These are phyloP conservation scores for Tetragnatha montana DNA, from an alignment of 2,888 invertebrate genomes.

Conservation along the genomic window DNA sequence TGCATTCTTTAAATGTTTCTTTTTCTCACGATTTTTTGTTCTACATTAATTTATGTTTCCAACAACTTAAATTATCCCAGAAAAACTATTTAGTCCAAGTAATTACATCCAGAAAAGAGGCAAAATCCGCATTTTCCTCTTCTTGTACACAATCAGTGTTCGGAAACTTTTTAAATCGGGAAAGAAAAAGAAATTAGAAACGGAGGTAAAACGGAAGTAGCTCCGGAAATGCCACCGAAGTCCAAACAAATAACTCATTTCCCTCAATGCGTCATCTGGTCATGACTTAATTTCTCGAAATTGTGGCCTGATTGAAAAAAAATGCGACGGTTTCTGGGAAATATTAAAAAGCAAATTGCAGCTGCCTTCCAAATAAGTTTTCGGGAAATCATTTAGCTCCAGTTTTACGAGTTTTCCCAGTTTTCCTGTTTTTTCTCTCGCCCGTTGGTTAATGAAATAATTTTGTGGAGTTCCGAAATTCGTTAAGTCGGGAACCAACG, in stretches of 20 bases:
- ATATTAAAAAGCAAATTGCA: neutral
- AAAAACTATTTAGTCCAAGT: too few species aligned
- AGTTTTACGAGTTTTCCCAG: neutral
- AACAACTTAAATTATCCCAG: too few species aligned
- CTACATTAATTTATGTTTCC: too few species aligned
- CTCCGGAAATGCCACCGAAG: neutral
- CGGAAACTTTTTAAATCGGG: neutral
- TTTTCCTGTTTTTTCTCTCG: neutral
- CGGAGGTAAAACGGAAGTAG: neutral
- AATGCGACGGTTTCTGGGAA: neutral
- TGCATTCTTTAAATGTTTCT: too few species aligned
- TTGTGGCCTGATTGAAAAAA: neutral
- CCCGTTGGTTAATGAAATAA: neutral
- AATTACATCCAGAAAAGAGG: too few species aligned
- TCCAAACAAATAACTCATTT: neutral
- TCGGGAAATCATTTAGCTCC: neutral
- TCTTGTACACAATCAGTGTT: neutral
- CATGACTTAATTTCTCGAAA: neutral
- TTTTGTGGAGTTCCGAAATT: too few species aligned
- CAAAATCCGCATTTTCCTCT: too few species aligned
- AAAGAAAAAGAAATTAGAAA: neutral
- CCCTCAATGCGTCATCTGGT: neutral
- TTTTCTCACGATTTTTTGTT: too few species aligned
- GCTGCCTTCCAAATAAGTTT: neutral
- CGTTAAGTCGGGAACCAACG: too few species aligned